phyloP scores from a whole-genome alignment of 2,113 vertebrate species.

The Todiramphus saurophagus region DNA sequence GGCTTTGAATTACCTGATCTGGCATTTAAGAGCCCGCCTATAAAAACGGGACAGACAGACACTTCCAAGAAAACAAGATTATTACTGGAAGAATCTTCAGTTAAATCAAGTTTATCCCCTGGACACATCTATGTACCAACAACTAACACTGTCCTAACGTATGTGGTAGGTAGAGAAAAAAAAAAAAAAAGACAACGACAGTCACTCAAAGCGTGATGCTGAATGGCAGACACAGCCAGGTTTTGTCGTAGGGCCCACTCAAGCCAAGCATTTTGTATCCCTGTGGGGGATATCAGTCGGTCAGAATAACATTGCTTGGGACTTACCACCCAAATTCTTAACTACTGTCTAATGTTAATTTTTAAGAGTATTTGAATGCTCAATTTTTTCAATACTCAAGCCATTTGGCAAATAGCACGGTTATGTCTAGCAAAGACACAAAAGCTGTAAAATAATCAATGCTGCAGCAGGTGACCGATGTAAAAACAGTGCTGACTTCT shows the following conservation, averaged over 20 bases:
- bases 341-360: background rate
- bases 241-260: background rate
- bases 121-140: background rate
- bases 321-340: background rate
- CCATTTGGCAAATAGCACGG: background rate
- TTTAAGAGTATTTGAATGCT: background rate
- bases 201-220: background rate
- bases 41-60: background rate
- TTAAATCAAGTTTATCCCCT: background rate
- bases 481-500: background rate
- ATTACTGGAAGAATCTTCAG: background rate
- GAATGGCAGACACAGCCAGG: background rate
- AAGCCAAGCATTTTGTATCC: background rate
- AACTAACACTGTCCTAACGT: background rate
- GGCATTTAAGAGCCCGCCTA: background rate
- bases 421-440: background rate
- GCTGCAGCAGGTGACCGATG: accelerated
- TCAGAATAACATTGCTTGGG: background rate
- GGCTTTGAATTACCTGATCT: background rate
- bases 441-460: background rate
- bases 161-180: background rate
- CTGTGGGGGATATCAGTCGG: background rate
- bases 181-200: background rate
- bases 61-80: background rate
- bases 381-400: background rate